These are phyloP conservation scores for Chrysodeixis includens DNA, from an alignment of 2,888 invertebrate genomes.

Conservation along the genomic window DNA sequence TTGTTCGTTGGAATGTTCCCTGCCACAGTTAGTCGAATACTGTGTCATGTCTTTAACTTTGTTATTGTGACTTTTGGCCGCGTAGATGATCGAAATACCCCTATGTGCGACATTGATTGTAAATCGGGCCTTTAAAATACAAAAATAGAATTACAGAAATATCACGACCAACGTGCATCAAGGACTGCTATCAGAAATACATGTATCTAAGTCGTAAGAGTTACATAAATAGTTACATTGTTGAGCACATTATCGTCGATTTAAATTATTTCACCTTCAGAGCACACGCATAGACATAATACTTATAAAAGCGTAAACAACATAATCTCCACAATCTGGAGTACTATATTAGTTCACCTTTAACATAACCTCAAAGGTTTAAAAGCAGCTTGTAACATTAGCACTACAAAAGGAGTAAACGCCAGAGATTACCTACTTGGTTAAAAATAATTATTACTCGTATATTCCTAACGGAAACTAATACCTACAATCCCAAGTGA, in stretches of 20 bases:
- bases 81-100: too few species aligned
- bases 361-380: constrained; percentile 35
- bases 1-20: too few species aligned
- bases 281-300: constrained; percentile 34
- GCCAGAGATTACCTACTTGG: neutral
- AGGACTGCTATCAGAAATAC: constrained; percentile 19
- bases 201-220: constrained; percentile 21
- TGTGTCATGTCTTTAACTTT: too few species aligned
- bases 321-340: constrained; percentile 46
- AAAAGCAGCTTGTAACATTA: constrained; percentile 9
- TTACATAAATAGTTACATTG: constrained; percentile 27
- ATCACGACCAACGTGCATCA: constrained; percentile 6
- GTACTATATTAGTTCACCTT: constrained; percentile 43
- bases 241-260: constrained; percentile 46
- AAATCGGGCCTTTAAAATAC: too few species aligned
- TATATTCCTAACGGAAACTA: neutral
- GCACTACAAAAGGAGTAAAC: constrained; percentile 7
- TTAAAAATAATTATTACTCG: neutral
- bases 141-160: too few species aligned
- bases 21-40: too few species aligned
- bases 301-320: constrained; percentile 44
- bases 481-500: neutral
- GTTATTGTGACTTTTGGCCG: too few species aligned
- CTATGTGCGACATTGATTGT: too few species aligned
- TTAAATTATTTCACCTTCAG: constrained; percentile 40